Evolutionary conservation across 2,888 invertebrate species (phyloP).

Genomic region (Himalopsyche kuldschensis): DNA sequence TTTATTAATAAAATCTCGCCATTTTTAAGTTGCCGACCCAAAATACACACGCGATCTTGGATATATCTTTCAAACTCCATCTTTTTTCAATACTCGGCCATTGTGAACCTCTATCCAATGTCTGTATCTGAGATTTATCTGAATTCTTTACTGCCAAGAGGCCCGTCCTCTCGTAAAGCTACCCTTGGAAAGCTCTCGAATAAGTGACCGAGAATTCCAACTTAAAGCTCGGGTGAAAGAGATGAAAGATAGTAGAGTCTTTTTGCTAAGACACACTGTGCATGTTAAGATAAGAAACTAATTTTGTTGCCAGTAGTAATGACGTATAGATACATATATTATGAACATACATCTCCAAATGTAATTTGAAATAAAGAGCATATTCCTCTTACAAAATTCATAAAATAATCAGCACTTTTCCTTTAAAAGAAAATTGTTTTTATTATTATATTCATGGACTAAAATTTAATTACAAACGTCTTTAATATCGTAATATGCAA

Average conservation of each 20-base stretch:
- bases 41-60: neutral
- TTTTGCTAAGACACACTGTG: neutral
- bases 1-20: no score
- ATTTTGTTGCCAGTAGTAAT: neutral
- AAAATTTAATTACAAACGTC: no score
- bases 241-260: neutral
- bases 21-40: no score
- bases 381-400: no score
- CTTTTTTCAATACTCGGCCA: neutral
- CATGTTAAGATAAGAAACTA: neutral
- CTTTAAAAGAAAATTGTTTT: no score
- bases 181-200: neutral
- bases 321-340: no score
- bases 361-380: no score
- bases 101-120: neutral
- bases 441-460: no score
- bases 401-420: no score
- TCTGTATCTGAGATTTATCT: neutral
- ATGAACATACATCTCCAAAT: no score
- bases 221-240: neutral
- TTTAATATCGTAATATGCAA: no score
- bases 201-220: neutral
- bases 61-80: neutral
- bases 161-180: neutral
- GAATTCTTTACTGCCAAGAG: neutral